phyloP scores from a whole-genome alignment of 2,113 vertebrate species.

The Muscicapa adusta region DNA sequence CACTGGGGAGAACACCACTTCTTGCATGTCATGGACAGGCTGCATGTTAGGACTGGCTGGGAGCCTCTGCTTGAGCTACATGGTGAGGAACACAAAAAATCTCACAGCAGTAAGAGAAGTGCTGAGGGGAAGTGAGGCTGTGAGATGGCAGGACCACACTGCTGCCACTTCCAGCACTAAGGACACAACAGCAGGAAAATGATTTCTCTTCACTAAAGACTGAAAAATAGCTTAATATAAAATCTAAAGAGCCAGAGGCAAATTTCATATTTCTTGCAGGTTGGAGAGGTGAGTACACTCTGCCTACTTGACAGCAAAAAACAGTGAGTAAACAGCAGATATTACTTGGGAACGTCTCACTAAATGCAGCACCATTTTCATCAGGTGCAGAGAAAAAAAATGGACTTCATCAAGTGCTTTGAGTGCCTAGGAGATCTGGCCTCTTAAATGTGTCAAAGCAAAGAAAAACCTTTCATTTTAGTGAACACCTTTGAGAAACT shows the following conservation, averaged over 20 bases:
- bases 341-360: conserved; percentile 12
- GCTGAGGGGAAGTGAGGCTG: background rate
- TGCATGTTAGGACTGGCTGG: background rate
- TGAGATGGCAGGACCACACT: background rate
- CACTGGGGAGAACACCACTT: background rate
- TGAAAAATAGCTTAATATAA: conserved; percentile 69
- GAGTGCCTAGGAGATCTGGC: background rate
- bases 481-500: background rate
- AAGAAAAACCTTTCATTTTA: background rate
- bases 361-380: background rate
- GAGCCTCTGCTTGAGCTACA: background rate
- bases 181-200: conserved; percentile 6
- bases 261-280: conserved; percentile 53
- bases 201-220: conserved; percentile 45
- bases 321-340: conserved; percentile 48
- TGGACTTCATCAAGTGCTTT: background rate
- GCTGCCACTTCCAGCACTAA: background rate
- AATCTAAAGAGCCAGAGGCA: conserved; percentile 51
- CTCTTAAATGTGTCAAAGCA: background rate
- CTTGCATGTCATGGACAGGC: background rate
- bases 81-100: conserved; percentile 3
- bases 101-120: background rate
- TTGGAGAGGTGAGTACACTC: background rate
- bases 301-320: conserved; percentile 37
- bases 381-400: background rate